Evolutionary conservation across 2,113 vertebrate species (phyloP), one percentile per base, ranked within the genome.

Genomic region (Empidonax alnorum): DNA sequence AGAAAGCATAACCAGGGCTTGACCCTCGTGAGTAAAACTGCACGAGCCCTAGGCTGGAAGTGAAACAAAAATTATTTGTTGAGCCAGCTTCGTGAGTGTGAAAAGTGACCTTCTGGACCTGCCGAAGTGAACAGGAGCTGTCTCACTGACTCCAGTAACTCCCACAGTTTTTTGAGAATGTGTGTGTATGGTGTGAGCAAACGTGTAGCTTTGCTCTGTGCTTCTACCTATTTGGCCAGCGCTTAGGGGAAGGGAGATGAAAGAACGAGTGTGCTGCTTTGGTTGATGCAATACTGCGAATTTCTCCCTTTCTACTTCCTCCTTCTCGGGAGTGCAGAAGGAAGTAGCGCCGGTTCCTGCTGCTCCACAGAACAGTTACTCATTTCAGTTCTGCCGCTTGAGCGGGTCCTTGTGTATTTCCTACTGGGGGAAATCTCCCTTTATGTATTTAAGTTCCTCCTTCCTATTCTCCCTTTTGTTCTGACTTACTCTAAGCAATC

Each of bases 391-490:
- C 81, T 92, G 94, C 96, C 69, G 7, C 84, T 73, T 61, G 46
- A 59, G 44, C 90, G 50, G 65, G 49, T 69, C 50, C 69, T 62
- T 8, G 13, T 86, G 13, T 53, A 52, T 94, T 94, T 97, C 93
- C 95, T 88, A 61, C 33, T 66, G 53, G 79, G 74, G 67, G 74
- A 84, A 93, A 84, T 94, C 74, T 69, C 86, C 74, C 74, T 27
- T 84, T 50, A 39, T 88, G 77, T 84, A 12, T 58, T 3, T n/a
- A 87, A 94, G 77, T 41, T 55, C 90, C 94, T 95, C 86, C 86
- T 96, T 94, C 90, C 88, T 92, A 78, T 74, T 96, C 89, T 94
- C 94, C 93, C 88, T 96, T 74, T 95, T 53, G 47, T 94, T 94
- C 95, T 93, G 86, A 90, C 96, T 94, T 96, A 87, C 94, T 97